Conservation (phyloP, 2,113 vertebrate species). For the Phalacrocorax brasilianus region DNA sequence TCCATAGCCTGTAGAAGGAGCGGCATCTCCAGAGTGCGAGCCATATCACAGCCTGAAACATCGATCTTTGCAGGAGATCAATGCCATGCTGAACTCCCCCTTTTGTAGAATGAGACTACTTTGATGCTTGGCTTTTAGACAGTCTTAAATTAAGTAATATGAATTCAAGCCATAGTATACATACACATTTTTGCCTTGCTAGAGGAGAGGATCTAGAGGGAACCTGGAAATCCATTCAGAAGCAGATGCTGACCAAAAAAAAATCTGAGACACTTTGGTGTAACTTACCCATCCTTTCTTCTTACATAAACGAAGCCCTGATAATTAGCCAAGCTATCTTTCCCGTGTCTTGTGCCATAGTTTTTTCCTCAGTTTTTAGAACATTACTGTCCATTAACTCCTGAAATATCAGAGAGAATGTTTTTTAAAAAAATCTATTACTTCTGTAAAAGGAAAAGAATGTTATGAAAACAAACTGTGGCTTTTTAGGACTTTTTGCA, state of each 20-base stretch:
- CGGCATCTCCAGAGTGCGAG: neutral
- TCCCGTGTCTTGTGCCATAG: neutral
- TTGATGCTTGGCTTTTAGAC: neutral
- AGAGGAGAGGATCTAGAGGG: neutral
- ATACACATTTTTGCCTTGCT: neutral
- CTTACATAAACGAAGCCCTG: neutral
- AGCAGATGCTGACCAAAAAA: neutral
- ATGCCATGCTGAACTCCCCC: neutral
- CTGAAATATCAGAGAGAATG: constrained; percentile 16
- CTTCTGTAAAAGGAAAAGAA: constrained; percentile 64
- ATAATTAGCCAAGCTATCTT: neutral
- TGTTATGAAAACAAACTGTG: constrained; percentile 60
- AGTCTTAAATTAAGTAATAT: neutral
- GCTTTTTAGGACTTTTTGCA: constrained; percentile 68
- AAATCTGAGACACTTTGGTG: neutral
- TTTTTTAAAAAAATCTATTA: neutral
- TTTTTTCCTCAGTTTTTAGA: neutral
- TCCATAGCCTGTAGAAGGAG: neutral
- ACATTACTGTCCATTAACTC: constrained; percentile 22
- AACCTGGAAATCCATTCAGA: neutral
- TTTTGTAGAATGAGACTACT: neutral
- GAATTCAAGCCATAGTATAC: neutral
- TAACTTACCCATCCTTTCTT: neutral
- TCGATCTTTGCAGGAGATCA: neutral
- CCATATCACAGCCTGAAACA: neutral